phyloP scores from a whole-genome alignment of 2,888 invertebrate species.

The Eilema sororculum region DNA sequence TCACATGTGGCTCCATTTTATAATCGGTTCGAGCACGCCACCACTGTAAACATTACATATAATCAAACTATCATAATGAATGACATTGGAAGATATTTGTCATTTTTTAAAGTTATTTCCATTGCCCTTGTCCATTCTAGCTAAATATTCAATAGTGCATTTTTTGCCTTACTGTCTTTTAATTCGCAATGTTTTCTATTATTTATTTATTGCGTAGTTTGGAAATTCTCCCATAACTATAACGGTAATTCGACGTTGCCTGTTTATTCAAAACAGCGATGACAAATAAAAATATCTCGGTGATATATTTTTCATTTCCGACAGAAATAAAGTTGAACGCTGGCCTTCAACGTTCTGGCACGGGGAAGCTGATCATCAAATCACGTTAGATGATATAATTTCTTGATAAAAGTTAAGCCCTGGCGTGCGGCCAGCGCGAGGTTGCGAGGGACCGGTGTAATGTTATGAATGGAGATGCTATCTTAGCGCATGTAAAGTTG shows the following conservation, averaged over 20 bases:
- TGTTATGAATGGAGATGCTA: slow-evolving; percentile 33
- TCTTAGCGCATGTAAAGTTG: not conserved
- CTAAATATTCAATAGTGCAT: not conserved
- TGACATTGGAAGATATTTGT: not conserved
- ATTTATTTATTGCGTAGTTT: not conserved
- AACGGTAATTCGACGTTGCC: not conserved
- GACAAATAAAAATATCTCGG: not conserved
- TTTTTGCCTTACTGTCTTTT: not conserved
- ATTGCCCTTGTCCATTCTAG: not conserved
- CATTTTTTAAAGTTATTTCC: not conserved
- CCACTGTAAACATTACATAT: slow-evolving; percentile 9
- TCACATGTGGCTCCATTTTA: slow-evolving; percentile 13
- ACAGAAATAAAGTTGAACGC: slow-evolving; percentile 3
- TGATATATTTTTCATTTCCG: slow-evolving; percentile 1
- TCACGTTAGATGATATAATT: slow-evolving; percentile 6
- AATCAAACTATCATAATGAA: not conserved
- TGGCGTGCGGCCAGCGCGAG: slow-evolving; percentile 16
- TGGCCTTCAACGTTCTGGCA: slow-evolving; percentile 10
- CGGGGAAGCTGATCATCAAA: slow-evolving; percentile 11
- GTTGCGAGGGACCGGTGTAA: slow-evolving; percentile 25
- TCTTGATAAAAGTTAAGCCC: slow-evolving; percentile 7
- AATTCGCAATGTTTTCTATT: not conserved
- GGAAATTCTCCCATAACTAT: not conserved
- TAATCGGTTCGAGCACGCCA: not conserved
- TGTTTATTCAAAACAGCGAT: not conserved